Evolutionary conservation across 2,797 vertebrate genomes (phyloP), one percentile per base, ranked within the genome.

Genomic region (Halcyon leucocephala): DNA sequence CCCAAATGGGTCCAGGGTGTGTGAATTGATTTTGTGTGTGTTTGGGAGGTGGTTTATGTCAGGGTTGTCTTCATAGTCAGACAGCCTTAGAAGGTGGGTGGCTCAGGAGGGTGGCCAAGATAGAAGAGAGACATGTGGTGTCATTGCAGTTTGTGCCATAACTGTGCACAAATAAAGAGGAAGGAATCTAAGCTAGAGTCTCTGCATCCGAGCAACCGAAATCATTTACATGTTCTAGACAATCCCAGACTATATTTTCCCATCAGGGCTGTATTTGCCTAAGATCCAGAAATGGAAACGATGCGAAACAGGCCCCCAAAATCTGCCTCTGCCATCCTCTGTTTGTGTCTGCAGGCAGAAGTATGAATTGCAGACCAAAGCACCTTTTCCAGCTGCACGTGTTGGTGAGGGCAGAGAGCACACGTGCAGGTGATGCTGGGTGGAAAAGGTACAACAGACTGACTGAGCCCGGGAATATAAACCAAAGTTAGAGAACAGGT

Each of bases 401-500:
- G 9, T 2, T 37, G 60, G 72, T 76, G 69, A 48, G 74, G 62
- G 24, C 84, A 52, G 4, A 37, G 70, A 66, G 51, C 61, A 33
- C 3, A 2, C 17, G 0, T 7, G 8, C 21, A 10, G 70, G 51
- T 93, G 89, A 46, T 54, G 2, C 54, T 10, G 82, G 35, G 11
- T 81, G 60, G 72, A 33, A 42, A 48, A 49, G 51, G 39, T 33
- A 33, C 42, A 80, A 41, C 10, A 90, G 69, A 5, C 69, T 67
- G 60, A 90, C 46, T 0, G 1, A 91, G 79, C 33, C 66, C 80
- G 54, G 82, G 51, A 35, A 35, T 18, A 7, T 29, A 88, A 83
- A 95, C 35, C 57, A 77, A 31, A 85, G 76, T 49, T 85, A n/a
- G 57, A 90, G 95, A 88, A 41, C 80, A 76, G 77, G 72, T 55